Evolutionary conservation across 2,888 invertebrate genomes (phyloP).

Genomic region (Andrena bucephala): DNA sequence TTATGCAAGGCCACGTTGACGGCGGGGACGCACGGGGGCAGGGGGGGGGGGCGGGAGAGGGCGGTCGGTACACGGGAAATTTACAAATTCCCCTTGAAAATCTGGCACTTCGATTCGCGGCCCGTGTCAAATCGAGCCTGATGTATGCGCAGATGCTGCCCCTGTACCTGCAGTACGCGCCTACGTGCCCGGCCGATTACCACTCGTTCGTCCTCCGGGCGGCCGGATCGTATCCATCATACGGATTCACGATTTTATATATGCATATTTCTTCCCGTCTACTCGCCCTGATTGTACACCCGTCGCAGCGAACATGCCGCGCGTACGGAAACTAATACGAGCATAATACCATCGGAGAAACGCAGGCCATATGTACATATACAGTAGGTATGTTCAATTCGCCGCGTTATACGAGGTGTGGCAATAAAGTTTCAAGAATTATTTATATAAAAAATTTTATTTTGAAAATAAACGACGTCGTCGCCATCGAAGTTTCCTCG

Average conservation of each 20-base stretch:
- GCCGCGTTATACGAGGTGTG: too few relatives aligned
- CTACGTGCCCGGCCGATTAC: conserved; percentile 67
- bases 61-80: conserved; percentile 68
- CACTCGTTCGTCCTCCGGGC: conserved; percentile 51
- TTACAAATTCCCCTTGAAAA: conserved; percentile 78
- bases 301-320: conserved; percentile 9
- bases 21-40: conserved; percentile 36
- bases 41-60: not conserved
- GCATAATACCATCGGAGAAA: not conserved
- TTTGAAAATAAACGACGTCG: too few relatives aligned
- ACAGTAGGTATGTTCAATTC: not conserved
- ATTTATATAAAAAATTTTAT: too few relatives aligned
- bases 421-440: too few relatives aligned
- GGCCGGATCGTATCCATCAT: conserved; percentile 53
- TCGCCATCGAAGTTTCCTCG: too few relatives aligned
- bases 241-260: conserved; percentile 56
- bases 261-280: conserved; percentile 39
- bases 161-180: conserved; percentile 64
- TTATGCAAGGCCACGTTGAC: conserved; percentile 70
- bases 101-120: conserved; percentile 69
- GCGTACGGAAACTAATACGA: conserved; percentile 1
- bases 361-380: not conserved
- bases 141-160: conserved; percentile 77
- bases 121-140: conserved; percentile 71
- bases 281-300: conserved; percentile 3